Evolutionary conservation across 1,140 invertebrate genomes (phyloP).

Genomic region (Polypedilum vanderplanki): DNA sequence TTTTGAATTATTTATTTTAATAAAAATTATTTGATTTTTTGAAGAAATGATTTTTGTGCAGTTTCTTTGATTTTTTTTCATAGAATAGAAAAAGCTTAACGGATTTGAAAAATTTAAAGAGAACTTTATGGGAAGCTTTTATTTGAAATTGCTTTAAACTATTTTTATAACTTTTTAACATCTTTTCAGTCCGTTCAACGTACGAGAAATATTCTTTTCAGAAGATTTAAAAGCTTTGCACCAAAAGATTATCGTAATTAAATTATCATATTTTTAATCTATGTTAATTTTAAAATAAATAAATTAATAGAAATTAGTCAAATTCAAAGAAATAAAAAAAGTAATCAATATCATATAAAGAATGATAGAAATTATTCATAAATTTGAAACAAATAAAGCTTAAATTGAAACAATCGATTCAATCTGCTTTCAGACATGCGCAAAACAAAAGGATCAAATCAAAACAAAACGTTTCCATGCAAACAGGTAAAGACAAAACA

Average conservation of each 20-base stretch:
- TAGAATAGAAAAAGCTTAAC: background rate
- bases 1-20: background rate
- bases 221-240: conserved; percentile 3
- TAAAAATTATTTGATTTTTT: background rate
- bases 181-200: background rate
- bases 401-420: background rate
- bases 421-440: no score
- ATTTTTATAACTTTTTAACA: background rate
- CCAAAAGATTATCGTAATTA: background rate
- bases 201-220: background rate
- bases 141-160: background rate
- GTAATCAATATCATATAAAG: background rate
- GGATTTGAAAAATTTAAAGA: background rate
- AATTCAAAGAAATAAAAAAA: background rate
- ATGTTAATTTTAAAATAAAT: background rate
- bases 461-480: no score
- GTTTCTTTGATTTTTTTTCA: background rate
- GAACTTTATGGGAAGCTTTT: background rate
- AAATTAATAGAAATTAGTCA: background rate
- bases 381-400: background rate
- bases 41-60: no score
- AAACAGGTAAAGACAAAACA: no score
- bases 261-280: no score
- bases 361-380: background rate
- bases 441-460: no score